phyloP scores from a whole-genome alignment of 2,888 invertebrate species.

The Strigamia transsilvanica region DNA sequence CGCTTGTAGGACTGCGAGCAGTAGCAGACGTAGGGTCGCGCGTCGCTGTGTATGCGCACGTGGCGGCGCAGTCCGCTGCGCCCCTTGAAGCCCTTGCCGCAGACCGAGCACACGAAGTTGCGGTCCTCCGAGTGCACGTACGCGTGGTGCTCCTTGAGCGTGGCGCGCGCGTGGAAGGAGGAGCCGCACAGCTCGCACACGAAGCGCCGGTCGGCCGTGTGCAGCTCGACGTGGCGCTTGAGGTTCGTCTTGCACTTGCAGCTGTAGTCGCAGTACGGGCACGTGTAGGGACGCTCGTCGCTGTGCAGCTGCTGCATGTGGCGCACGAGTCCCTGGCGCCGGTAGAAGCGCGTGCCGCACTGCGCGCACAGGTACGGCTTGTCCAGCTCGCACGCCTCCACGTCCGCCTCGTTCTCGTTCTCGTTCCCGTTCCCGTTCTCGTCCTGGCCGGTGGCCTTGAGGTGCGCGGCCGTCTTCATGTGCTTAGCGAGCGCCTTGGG shows the following conservation, averaged over 20 bases:
- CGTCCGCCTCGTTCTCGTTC: too few relatives aligned
- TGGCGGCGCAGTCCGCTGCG: constrained; percentile 55
- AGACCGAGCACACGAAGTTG: constrained; percentile 60
- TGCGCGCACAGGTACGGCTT: constrained; percentile 59
- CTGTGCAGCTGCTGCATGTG: constrained; percentile 61
- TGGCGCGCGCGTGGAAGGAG: constrained; percentile 63
- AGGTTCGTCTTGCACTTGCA: constrained; percentile 62
- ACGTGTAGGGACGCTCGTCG: constrained; percentile 60
- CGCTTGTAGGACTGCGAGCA: constrained; percentile 56
- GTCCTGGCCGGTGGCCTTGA: constrained; percentile 58
- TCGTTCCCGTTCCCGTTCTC: constrained; percentile 49
- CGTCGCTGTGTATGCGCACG: constrained; percentile 55
- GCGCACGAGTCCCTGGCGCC: constrained; percentile 60
- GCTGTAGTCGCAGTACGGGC: constrained; percentile 62
- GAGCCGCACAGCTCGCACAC: constrained; percentile 64
- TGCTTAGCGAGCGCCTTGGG: constrained; percentile 60
- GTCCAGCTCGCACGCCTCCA: constrained; percentile 52
- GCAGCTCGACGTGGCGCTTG: constrained; percentile 62
- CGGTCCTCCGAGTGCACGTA: constrained; percentile 63
- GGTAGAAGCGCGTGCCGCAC: constrained; percentile 60
- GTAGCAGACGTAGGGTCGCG: constrained; percentile 55
- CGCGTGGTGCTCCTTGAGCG: constrained; percentile 63
- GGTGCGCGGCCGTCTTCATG: constrained; percentile 60
- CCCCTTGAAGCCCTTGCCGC: constrained; percentile 57
- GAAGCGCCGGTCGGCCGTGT: constrained; percentile 62